A percentile compares a stretch with the other conserved stretches of the same genome.
phyloP scores from a whole-genome alignment of 2,888 invertebrate genomes.

The Lasiommata megera region DNA sequence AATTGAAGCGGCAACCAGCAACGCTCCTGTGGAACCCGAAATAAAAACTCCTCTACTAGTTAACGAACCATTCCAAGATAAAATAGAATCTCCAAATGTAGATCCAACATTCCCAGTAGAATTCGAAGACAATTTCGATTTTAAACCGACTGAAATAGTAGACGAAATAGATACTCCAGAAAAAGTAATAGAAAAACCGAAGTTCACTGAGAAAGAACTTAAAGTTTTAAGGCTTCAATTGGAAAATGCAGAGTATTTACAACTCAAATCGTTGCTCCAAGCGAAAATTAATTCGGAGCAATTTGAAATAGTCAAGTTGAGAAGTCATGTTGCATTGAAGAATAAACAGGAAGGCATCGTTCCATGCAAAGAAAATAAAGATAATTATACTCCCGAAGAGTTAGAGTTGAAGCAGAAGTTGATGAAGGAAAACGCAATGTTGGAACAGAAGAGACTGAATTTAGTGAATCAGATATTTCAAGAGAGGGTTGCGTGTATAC shows the following conservation, averaged over 20 bases:
- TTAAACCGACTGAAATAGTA: constrained; percentile 47
- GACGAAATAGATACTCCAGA: constrained; percentile 47
- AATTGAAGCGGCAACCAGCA: neutral
- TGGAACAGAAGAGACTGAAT: constrained; percentile 85
- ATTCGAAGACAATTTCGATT: constrained; percentile 58
- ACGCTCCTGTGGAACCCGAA: constrained; percentile 19
- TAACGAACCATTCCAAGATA: constrained; percentile 34
- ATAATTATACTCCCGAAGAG: constrained; percentile 60
- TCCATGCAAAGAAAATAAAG: constrained; percentile 53
- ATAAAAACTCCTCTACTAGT: constrained; percentile 26
- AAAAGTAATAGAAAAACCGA: constrained; percentile 62
- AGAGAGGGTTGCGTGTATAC: constrained; percentile 86
- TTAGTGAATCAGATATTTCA: constrained; percentile 86
- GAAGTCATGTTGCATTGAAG: constrained; percentile 76
- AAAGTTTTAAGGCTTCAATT: constrained; percentile 82
- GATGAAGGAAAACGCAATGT: constrained; percentile 83
- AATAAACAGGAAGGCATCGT: constrained; percentile 65
- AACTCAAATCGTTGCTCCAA: constrained; percentile 85
- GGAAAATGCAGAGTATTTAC: constrained; percentile 84
- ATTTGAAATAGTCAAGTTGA: constrained; percentile 85
- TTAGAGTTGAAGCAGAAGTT: constrained; percentile 64
- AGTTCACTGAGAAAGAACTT: constrained; percentile 80
- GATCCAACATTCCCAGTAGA: constrained; percentile 60
- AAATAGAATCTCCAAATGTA: constrained; percentile 41
- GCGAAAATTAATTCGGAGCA: constrained; percentile 87